Evolutionary conservation across 2,797 vertebrate species (phyloP), one percentile per base, ranked within the genome.

Genomic region (Mustela erminea): DNA sequence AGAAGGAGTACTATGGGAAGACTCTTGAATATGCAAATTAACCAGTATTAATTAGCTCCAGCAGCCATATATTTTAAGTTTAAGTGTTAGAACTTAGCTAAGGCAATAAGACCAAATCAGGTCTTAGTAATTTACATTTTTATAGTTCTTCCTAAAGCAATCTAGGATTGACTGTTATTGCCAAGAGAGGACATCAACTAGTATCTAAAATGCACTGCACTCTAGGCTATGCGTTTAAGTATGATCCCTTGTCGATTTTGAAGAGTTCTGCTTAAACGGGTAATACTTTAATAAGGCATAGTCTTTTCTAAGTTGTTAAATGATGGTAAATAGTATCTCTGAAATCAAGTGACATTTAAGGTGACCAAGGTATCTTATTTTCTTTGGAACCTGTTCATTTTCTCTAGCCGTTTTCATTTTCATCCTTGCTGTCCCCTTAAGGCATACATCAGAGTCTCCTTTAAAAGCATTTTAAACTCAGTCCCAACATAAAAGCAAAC

Each of bases 41-140:
- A 60, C 9, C 43, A 95, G 64, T 97, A 98, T 98, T 99, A 99
- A 98, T 98, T 98, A 98, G 97, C 88, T 98, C 96, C 84, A 97
- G 70, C 82, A 98, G 95, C 90, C 97, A 97, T 98, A 98, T 98
- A 98, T 98, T 98, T 98, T 98, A 97, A 97, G 88, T 97, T 98
- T 98, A 98, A 98, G 95, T 98, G 96, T 97, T 98, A 98, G 97
- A 98, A 98, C 78, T 98, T 97, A 98, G 87, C 77, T 98, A 95
- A 96, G 62, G 98, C 97, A 98, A 89, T 98, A 98, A 98, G 96
- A 98, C 80, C 97, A 98, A 98, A 98, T 98, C 97, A 97, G 95
- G 97, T 97, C 96, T 98, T 64, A n/a, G 96, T 94, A 98, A 98
- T 98, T 98, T 98, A 98, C 96, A 98, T 98, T 98, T 98, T 98